Percentiles rank a stretch among this genome's conserved stretches.
Conservation (phyloP, 2,797 vertebrate species). For the Aplochiton taeniatus region DNA sequence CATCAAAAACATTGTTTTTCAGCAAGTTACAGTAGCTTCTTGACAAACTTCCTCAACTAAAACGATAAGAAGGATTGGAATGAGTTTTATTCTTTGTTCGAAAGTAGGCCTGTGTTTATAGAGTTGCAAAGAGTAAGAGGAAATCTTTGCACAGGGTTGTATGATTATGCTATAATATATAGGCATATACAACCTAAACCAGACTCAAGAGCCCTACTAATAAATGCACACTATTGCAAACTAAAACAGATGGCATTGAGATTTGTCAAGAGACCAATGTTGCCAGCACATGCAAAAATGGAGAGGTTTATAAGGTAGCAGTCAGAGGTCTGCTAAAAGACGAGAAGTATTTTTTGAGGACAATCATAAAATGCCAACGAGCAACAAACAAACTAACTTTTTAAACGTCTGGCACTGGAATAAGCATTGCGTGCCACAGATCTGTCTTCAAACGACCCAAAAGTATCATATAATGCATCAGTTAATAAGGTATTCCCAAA, state of each 20-base stretch:
- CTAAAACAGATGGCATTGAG: constrained; percentile 32
- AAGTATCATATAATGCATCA: neutral
- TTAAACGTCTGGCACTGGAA: constrained; percentile 21
- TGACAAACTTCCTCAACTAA: no score
- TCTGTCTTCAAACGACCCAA: constrained; percentile 19
- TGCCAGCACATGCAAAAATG: constrained; percentile 27
- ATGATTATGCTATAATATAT: no score
- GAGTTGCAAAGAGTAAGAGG: no score
- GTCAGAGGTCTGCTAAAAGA: constrained; percentile 24
- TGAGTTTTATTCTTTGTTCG: no score
- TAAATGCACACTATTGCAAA: constrained; percentile 10
- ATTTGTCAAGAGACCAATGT: constrained; percentile 32
- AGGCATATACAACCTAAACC: no score
- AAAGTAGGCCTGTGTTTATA: no score
- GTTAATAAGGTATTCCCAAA: constrained; percentile 2
- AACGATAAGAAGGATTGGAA: no score
- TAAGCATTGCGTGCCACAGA: constrained; percentile 15
- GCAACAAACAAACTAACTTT: neutral
- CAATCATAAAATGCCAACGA: constrained; percentile 17
- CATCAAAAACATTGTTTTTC: no score
- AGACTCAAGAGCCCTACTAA: no score
- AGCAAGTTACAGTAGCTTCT: no score
- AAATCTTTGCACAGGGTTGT: no score
- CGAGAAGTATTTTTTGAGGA: constrained; percentile 26
- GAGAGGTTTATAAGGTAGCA: constrained; percentile 17